Evolutionary conservation across 2,113 vertebrate species (phyloP).

Genomic region (Neofelis nebulosa): DNA sequence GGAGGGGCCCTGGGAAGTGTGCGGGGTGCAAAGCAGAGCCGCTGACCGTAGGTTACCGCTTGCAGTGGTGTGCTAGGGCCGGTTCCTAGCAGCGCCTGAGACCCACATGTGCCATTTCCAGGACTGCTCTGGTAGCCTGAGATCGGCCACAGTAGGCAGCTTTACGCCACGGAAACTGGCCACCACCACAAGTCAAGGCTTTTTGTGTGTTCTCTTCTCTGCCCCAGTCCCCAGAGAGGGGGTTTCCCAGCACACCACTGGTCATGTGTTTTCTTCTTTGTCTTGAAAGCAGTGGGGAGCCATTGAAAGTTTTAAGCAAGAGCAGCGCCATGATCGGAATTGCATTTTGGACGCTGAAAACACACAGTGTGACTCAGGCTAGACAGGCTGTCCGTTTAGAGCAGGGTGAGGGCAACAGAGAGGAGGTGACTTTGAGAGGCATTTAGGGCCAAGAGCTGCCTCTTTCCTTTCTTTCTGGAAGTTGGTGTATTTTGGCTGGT

Average conservation of each 20-base stretch:
- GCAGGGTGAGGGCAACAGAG: rapidly evolving
- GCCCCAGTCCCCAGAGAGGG: neutral
- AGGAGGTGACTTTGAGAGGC: neutral
- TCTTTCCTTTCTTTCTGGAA: neutral
- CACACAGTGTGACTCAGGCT: too few species aligned
- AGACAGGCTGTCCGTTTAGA: rapidly evolving
- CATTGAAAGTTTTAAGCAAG: neutral
- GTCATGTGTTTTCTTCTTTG: neutral
- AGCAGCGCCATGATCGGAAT: neutral
- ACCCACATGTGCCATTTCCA: neutral
- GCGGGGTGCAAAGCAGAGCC: neutral
- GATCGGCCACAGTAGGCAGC: neutral
- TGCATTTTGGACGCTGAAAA: neutral
- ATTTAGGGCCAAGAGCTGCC: neutral
- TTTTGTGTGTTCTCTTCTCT: neutral
- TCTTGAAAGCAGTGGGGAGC: neutral
- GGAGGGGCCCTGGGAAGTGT: rapidly evolving
- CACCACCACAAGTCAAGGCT: neutral
- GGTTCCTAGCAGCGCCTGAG: neutral
- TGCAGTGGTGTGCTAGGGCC: neutral
- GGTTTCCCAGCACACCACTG: neutral
- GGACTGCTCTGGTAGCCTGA: neutral
- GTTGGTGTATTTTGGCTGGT: rapidly evolving
- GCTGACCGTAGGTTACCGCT: rapidly evolving
- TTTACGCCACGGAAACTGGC: neutral